phyloP scores from a whole-genome alignment of 2,113 vertebrate species.

The Prunella fulvescens region DNA sequence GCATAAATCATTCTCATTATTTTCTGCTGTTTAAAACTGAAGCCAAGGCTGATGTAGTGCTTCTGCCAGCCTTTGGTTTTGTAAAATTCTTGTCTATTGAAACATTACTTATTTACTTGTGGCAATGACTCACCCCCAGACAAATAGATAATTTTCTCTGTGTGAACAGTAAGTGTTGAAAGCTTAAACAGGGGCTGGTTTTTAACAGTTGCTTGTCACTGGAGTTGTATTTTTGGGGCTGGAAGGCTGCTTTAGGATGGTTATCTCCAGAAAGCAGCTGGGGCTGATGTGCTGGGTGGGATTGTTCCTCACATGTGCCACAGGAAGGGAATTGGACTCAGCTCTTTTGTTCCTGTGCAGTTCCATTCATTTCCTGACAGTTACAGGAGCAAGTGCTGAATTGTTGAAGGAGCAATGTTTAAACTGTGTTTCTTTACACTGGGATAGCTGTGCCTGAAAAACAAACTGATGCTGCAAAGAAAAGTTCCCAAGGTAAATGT shows the following conservation, averaged over 20 bases:
- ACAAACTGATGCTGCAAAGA: neutral
- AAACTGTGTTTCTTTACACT: neutral
- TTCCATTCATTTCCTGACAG: neutral
- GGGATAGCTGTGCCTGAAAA: neutral
- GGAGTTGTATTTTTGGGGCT: neutral
- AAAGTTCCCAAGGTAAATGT: neutral
- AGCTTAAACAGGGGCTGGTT: neutral
- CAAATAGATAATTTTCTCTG: neutral
- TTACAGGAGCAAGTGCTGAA: neutral
- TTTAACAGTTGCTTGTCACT: neutral
- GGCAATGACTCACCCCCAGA: neutral
- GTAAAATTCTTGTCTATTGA: neutral
- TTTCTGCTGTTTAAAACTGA: neutral
- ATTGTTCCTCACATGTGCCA: neutral
- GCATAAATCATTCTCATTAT: neutral
- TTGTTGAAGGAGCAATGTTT: neutral
- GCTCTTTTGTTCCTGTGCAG: neutral
- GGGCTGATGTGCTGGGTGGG: neutral
- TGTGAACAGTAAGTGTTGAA: neutral
- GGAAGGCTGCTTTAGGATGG: neutral
- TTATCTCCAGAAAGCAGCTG: neutral
- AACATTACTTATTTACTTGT: neutral
- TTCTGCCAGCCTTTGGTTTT: neutral
- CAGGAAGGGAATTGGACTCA: neutral
- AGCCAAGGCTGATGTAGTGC: neutral